Percentiles rank a stretch among this genome's conserved stretches.
phyloP scores from a whole-genome alignment of 2,888 invertebrate genomes.

The Drosophila anomelani region DNA sequence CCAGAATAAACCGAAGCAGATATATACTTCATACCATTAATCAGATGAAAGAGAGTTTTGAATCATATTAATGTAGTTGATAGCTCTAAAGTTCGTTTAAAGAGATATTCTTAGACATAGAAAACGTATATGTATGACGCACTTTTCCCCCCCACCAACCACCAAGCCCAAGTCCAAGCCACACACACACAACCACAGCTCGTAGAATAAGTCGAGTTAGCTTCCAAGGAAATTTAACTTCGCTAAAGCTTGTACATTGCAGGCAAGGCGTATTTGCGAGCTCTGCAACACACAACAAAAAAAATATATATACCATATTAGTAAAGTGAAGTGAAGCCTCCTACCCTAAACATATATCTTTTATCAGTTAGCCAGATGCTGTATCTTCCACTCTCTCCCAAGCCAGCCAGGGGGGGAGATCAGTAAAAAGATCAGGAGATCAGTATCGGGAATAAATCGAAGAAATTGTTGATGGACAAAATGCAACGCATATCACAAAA shows the following conservation, averaged over 20 bases:
- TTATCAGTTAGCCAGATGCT: conserved; percentile 3
- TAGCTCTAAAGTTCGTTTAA: conserved; percentile 62
- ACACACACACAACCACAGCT: conserved; percentile 3
- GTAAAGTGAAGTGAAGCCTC: conserved; percentile 8
- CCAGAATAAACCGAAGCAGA: conserved; percentile 29
- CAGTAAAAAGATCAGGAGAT: not conserved
- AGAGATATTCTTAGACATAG: conserved; percentile 44
- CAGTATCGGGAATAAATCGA: conserved; percentile 13
- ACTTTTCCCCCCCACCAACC: conserved; percentile 14
- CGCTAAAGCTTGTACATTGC: not conserved
- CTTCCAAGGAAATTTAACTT: not conserved
- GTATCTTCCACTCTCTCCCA: conserved; percentile 2
- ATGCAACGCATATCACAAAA: conserved; percentile 72
- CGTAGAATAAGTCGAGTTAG: not conserved
- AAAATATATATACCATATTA: no score
- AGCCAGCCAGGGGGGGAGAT: not conserved
- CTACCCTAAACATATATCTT: not conserved
- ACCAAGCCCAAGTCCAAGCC: not conserved
- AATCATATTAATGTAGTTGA: conserved; percentile 71
- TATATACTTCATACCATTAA: conserved; percentile 33
- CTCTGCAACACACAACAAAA: not conserved
- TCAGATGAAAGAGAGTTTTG: conserved; percentile 52
- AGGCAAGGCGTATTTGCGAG: not conserved
- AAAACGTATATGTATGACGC: conserved; percentile 40
- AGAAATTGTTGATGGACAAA: conserved; percentile 60